Base-by-base conservation (phyloP, 2,113 vertebrate species). In the Pollachius pollachius region DNA sequence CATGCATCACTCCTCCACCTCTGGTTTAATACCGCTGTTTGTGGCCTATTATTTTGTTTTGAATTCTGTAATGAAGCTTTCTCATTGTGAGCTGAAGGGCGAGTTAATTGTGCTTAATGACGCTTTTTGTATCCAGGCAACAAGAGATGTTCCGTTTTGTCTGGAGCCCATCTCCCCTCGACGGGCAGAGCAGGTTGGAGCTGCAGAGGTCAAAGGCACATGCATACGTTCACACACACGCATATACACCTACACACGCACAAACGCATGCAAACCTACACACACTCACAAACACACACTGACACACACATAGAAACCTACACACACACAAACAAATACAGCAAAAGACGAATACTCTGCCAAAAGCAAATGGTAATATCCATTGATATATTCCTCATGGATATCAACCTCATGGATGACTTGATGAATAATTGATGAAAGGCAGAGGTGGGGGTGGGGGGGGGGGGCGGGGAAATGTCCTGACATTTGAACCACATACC, bases 91-190 rank as follows among this genome's bases (percentile, higher is more conserved):
- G 48, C 76, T 87, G 76, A 84, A 91, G 89, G 85, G 90, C 79
- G 71, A 82, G 75, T 87, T 91, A 90, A 91, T 91, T 89, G 85
- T 79, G 72, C 81, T 74, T 92, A 90, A 92, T 92, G 84, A 89
- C 89, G 91, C 92, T 92, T 91, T 93, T 90, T 93, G 92, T 93
- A 91, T 89, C 92, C 88, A 88, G 88, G 92, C 92, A 93, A 93
- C 92, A 62, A 71, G 72, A 68, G 76, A 69, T 61, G 70, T 78
- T 65, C 77, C 41, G 73, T 80, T 79, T 72, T 86, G 84, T 83
- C 81, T 79, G 80, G 73, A 73, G 85, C 81, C 84, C 83, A 89
- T 87, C 79, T 82, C 77, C 87, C 80, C 84, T 68, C 41, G 80
- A 72, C 77, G 84, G 77, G 60, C 79, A 70, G 58, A 64, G 69